Evolutionary conservation across 2,797 vertebrate species (phyloP).

Genomic region (Rhynchonycteris naso): DNA sequence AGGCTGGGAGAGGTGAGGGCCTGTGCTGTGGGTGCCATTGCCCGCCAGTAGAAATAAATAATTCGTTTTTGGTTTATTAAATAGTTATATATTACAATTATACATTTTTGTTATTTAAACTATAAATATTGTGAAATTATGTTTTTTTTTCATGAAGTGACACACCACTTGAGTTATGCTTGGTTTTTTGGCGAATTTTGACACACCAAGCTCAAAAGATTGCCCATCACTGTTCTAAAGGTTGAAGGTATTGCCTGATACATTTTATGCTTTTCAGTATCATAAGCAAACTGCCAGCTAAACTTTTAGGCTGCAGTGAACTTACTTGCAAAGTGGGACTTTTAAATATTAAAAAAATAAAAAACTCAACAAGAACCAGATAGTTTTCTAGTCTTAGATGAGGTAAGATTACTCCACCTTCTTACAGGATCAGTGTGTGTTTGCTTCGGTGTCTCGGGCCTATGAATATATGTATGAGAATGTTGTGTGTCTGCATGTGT

Average conservation of each 20-base stretch:
- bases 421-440: background rate
- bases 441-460: background rate
- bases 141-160: too few species aligned
- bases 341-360: background rate
- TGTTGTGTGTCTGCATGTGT: background rate
- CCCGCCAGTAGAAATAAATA: too few species aligned
- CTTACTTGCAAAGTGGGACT: background rate
- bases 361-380: background rate
- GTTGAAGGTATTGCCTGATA: background rate
- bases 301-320: background rate
- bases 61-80: too few species aligned
- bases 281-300: background rate
- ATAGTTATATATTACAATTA: too few species aligned
- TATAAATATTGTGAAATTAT: too few species aligned
- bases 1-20: too few species aligned
- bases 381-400: background rate
- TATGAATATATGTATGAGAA: background rate
- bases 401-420: background rate
- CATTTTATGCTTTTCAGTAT: conserved; percentile 17
- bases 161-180: too few species aligned
- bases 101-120: too few species aligned
- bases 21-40: too few species aligned
- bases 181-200: too few species aligned
- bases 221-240: too few species aligned
- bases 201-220: too few species aligned